Conservation (phyloP, 2,113 vertebrate genomes). For the Chloebia gouldiae region DNA sequence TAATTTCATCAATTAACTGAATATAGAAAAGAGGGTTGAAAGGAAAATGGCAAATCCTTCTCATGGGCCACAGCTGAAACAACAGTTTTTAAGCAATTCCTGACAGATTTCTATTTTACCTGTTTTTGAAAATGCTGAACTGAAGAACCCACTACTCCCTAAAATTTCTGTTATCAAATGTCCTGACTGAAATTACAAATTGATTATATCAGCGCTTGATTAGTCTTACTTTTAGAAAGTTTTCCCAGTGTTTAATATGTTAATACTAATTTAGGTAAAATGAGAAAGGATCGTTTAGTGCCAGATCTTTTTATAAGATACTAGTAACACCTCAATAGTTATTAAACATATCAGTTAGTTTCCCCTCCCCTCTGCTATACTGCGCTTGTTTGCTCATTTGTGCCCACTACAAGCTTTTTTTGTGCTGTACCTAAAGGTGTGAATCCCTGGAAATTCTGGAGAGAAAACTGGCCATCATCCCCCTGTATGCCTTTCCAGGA, state of each 20-base stretch:
- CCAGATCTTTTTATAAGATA: neutral
- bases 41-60: neutral
- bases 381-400: neutral
- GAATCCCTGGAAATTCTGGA: neutral
- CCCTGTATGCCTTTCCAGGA: neutral
- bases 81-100: neutral
- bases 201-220: neutral
- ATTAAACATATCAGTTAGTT: neutral
- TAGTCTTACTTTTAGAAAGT: neutral
- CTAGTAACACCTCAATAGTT: neutral
- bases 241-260: neutral
- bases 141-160: rapidly evolving
- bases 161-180: neutral
- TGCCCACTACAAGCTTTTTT: neutral
- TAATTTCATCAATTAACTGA: neutral
- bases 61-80: neutral
- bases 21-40: neutral
- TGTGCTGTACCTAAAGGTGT: neutral
- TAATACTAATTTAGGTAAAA: neutral
- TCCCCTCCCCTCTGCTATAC: neutral
- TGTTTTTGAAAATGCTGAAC: neutral
- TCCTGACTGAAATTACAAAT: neutral
- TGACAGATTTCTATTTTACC: neutral
- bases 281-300: neutral
- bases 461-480: neutral